Evolutionary conservation across 2,113 vertebrate genomes (phyloP), one percentile per base, ranked within the genome.

Genomic region (Lepus europaeus): DNA sequence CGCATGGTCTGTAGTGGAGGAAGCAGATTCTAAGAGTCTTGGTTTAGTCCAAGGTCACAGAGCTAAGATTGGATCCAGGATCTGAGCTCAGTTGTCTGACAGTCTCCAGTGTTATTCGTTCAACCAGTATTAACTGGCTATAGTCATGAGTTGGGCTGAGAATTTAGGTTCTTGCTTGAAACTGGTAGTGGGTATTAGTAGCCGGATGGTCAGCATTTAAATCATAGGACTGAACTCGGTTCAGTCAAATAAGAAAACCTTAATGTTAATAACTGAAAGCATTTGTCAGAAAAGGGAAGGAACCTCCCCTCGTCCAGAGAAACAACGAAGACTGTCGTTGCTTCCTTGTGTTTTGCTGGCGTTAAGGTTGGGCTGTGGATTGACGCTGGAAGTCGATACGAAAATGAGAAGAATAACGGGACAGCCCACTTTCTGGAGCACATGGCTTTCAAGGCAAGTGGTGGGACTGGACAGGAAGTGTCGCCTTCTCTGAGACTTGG

Each of bases 391-490:
- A 99, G 99, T 97, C 99, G 99, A 27, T 99, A 99, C 83, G 99
- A 99, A 98, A 99, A 99, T 73, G 98, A 99, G 96, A 99, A 98
- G 95, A 99, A 99, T 96, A 99, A 99, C 25, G 99, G 99, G 85
- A 99, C 99, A 2, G 99, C 99, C 83, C 99, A 99, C 96, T 99
- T 99, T 91, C 98, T 99, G 98, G 99, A 99, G 96, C 99, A 99
- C 90, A 99, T 99, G 99, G 99, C 99, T 23, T 99, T 99, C 97
- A 99, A 99, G 99, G 99, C 98, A 97, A 98, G 98, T 96, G 89
- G 14, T 61, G 53, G 83, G 53, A 45, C 31, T 83, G 56, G 53
- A 84, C 31, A 68, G 82, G 73, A 89, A 82, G 5, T 3, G 1
- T 33, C 1, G 29, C 80, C 80, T 36, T 83, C 23, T 89, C 74